A percentile compares a stretch with the other conserved stretches of the same genome.
Evolutionary conservation across 2,888 invertebrate species (phyloP).

Genomic region (Geotrupes spiniger): DNA sequence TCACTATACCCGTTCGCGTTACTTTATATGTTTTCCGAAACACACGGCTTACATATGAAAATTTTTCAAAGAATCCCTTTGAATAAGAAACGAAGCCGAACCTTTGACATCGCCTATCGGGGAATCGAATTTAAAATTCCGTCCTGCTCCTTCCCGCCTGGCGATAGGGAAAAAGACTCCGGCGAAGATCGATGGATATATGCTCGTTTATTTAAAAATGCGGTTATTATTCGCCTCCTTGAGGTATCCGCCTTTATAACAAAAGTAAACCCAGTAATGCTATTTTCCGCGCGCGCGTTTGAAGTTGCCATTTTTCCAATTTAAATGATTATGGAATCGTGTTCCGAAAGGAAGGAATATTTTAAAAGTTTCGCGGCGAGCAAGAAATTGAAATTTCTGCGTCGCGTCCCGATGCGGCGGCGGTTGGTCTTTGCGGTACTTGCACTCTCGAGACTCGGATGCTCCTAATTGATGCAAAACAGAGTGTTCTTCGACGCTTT

Average conservation of each 20-base stretch:
- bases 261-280: constrained; percentile 34
- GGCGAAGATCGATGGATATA: constrained; percentile 25
- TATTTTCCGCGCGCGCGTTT: constrained; percentile 31
- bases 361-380: no score
- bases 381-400: no score
- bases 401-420: no score
- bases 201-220: constrained; percentile 30
- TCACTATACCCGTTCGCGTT: no score
- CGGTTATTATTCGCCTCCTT: constrained; percentile 24
- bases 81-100: constrained; percentile 27
- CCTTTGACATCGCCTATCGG: constrained; percentile 29
- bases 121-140: constrained; percentile 28
- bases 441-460: no score
- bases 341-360: no score
- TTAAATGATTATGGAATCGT: constrained; percentile 12
- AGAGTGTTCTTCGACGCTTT: neutral
- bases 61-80: constrained; percentile 13
- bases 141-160: neutral
- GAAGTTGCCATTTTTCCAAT: constrained; percentile 34
- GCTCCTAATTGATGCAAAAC: neutral
- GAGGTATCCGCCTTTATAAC: constrained; percentile 21
- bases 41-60: constrained; percentile 10
- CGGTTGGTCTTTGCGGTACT: no score
- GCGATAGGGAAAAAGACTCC: neutral
- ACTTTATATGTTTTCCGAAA: constrained; percentile 1